Percentiles rank a stretch among this genome's conserved stretches.
phyloP scores from a whole-genome alignment of 2,113 vertebrate genomes.

The Ptyas mucosa region DNA sequence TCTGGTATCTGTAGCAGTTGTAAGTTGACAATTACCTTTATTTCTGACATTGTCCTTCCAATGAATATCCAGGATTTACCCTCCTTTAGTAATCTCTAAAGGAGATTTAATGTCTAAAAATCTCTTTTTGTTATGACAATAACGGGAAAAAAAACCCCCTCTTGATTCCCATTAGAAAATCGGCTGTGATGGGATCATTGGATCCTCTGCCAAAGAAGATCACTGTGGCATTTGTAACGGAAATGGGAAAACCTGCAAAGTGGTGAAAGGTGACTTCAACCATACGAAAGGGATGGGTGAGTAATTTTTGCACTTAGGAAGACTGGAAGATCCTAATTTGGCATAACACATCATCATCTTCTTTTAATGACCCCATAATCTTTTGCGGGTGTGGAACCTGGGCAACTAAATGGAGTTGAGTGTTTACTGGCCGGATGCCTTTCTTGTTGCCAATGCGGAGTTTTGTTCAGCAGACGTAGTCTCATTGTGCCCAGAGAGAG shows the following conservation, averaged over 20 bases:
- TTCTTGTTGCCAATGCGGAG: too few relatives aligned
- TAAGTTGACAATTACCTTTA: too few relatives aligned
- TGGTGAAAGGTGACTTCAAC: conserved; percentile 95
- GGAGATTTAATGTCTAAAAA: not conserved
- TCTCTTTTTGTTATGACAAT: conserved; percentile 38
- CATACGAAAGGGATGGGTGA: conserved; percentile 91
- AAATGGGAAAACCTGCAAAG: conserved; percentile 89
- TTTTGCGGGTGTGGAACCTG: too few relatives aligned
- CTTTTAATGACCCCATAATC: too few relatives aligned
- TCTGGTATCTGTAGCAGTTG: too few relatives aligned
- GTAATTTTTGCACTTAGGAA: conserved; percentile 42
- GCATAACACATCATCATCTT: not conserved
- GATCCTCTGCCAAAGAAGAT: conserved; percentile 90
- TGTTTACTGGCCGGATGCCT: too few relatives aligned
- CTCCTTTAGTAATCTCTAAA: conserved; percentile 21
- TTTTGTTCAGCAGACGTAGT: too few relatives aligned
- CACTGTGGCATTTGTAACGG: conserved; percentile 91
- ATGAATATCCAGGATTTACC: not conserved
- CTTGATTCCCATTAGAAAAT: conserved; percentile 80
- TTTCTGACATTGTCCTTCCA: conserved; percentile 1
- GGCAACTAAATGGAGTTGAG: too few relatives aligned
- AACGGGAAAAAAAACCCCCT: conserved; percentile 36
- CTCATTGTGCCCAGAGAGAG: too few relatives aligned
- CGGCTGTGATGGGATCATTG: conserved; percentile 92
- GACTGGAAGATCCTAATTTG: not conserved